Evolutionary conservation across 92 coral and sea anemone species (phyloP), one percentile per base, ranked within the genome.

Genomic region (Scolanthus callimorphus): DNA sequence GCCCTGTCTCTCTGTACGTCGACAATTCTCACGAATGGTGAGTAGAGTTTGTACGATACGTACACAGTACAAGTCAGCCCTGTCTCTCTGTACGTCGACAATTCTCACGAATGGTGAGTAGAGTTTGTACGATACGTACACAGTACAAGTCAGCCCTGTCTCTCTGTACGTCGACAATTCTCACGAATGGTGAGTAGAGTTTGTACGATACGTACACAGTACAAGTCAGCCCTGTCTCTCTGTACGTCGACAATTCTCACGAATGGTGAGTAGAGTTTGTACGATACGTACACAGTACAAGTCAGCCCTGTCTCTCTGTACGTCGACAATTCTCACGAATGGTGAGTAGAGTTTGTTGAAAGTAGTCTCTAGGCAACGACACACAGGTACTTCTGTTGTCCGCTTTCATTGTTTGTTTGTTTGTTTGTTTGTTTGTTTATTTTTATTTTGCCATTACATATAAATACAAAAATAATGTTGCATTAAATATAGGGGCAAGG

Each of bases 11-110:
- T 20, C 83, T 86, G 63, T 94, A 89, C 67, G 99, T 94, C 50
- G 99, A 94, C 71, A 94, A 94, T 56, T 81, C 99, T 0, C 99
- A 94, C 53, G 99, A 94, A 47, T 94, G 99, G 96, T 94, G 51
- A 71, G 90, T 45, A 19, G 27, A 0, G 21, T 20, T 29, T 41
- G 23, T 11, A 26, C 20, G 20, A 2, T 13, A 26, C n/a, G 2
- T 9, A 34, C 8, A 41, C 19, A 62, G n/a, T 11, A 25, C 2
- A 17, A 45, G 69, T 8, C 9, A 48, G 6, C 6, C 6, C 8
- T 34, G 15, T 6, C 41, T 6, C 8, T 34, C 6, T 6, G 15
- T 6, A 6, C 8, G 8, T 6, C 15, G 41, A 34, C 41, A 34
- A 34, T 15, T 34, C 41, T 6, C 8, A 34, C 41, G 41, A 34